Evolutionary conservation across 2,888 invertebrate genomes (phyloP).

Genomic region (Drosophila barbarae): DNA sequence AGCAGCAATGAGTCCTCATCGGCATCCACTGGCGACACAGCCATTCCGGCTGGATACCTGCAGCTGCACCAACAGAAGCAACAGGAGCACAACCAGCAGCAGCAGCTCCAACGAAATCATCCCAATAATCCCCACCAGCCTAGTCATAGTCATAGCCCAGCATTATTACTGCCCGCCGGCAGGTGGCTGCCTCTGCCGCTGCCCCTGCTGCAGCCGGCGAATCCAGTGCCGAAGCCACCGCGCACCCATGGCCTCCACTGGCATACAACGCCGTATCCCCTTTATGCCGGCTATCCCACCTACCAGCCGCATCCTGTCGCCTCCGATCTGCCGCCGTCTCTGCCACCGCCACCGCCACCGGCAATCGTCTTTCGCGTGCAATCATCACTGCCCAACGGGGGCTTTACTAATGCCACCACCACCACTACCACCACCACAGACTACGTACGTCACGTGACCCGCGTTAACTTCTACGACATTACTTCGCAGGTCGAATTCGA

Average conservation of each 20-base stretch:
- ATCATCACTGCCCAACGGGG: slow-evolving; percentile 39
- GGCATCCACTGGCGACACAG: slow-evolving; percentile 78
- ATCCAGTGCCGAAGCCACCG: slow-evolving; percentile 78
- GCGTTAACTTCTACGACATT: slow-evolving; percentile 80
- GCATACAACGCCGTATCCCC: slow-evolving; percentile 6
- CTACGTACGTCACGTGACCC: slow-evolving; percentile 80
- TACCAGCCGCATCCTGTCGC: slow-evolving; percentile 21
- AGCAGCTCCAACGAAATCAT: slow-evolving; percentile 24
- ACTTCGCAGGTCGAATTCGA: slow-evolving; percentile 81
- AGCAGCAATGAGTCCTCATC: slow-evolving; percentile 70
- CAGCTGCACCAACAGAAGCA: slow-evolving; percentile 40
- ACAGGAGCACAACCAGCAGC: slow-evolving; percentile 20
- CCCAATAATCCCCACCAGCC: slow-evolving; percentile 42
- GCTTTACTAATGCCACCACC: slow-evolving; percentile 47
- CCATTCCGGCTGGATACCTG: slow-evolving; percentile 71
- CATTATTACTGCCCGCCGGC: slow-evolving; percentile 14
- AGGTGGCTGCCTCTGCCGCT: slow-evolving; percentile 22
- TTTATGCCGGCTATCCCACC: slow-evolving; percentile 4
- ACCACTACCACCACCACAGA: slow-evolving; percentile 66
- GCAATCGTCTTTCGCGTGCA: slow-evolving; percentile 58
- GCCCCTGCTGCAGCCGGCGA: slow-evolving; percentile 49
- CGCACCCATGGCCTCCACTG: slow-evolving; percentile 53
- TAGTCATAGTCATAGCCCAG: slow-evolving; percentile 65
- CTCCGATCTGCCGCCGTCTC: slow-evolving; percentile 6
- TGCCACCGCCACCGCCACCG: slow-evolving; percentile 28